Evolutionary conservation across 2,113 vertebrate species (phyloP), one percentile per base, ranked within the genome.

Genomic region (Trichechus manatus): DNA sequence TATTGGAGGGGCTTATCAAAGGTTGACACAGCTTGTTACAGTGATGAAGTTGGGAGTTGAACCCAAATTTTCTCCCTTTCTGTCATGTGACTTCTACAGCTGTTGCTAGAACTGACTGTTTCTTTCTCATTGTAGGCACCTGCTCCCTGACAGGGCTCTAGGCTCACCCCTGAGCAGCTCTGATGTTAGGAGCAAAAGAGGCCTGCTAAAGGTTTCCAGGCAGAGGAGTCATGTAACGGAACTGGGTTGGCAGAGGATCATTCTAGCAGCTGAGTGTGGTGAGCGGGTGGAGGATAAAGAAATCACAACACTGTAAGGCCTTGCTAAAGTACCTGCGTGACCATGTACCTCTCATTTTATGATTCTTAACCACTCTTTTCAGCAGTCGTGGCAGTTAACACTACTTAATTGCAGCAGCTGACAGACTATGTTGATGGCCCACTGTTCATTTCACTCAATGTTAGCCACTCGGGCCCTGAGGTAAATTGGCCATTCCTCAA

Each of bases 401-500:
- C 44, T 59, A 72, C 84, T 93, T 94, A 97, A 95, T 90, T 87
- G 83, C 59, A 74, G 42, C 83, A 90, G 92, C 87, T 50, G 94
- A 85, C 59, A 81, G 80, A 42, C 79, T 87, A 8, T 11, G 33
- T 39, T 36, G n/a, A 22, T 36, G 59, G 53, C 15, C 82, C 6
- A 31, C 63, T 61, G 31, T 93, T 96, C 90, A 66, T 94, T 90
- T 93, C 59, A 87, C 75, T 95, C 84, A n/a, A 0, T 93, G 93
- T 82, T 78, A 94, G 83, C 50, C 84, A 87, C 47, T 78, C 8
- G 78, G 81, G 29, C 75, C 77, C 81, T 68, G 64, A 82, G 93
- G 72, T 90, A 79, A 95, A 97, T 20, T 88, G 77, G 89, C 77
- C 70, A 47, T 33, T 91, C 14, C 23, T 31, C 44, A 95, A 85